Percentiles rank a stretch among this genome's conserved stretches.
Conservation (phyloP, 2,113 vertebrate species). For the Tylochromis polylepis region DNA sequence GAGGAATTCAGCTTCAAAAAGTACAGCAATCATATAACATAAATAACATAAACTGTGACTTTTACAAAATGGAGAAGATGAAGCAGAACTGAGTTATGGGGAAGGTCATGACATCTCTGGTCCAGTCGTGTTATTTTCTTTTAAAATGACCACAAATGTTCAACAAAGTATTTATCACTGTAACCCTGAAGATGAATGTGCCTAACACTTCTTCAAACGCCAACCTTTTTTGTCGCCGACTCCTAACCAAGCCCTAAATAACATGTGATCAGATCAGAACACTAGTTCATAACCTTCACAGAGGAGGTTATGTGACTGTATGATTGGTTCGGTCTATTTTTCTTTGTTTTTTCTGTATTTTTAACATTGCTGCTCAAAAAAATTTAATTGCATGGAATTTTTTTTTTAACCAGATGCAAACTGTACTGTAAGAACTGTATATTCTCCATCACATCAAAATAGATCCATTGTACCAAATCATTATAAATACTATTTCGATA, state of each 20-base stretch:
- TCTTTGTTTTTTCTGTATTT: not conserved
- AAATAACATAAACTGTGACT: not conserved
- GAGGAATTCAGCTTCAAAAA: not conserved
- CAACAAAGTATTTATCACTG: not conserved
- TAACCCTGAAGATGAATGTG: not conserved
- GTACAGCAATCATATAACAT: not conserved
- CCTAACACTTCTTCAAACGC: not conserved
- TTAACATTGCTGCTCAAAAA: not conserved
- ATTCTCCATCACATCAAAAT: not conserved
- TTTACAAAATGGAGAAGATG: not conserved
- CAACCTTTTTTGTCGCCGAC: not conserved
- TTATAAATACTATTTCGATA: not conserved
- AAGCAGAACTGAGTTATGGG: not conserved
- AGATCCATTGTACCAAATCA: not conserved
- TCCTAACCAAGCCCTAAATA: not conserved
- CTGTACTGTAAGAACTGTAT: not conserved
- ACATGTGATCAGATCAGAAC: not conserved
- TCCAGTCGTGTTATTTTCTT: not conserved
- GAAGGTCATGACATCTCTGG: not conserved
- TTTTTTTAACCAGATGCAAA: not conserved
- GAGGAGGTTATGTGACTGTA: not conserved
- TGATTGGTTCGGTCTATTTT: rapidly evolving
- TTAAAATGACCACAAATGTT: not conserved
- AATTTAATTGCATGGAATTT: not conserved
- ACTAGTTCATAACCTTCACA: not conserved